phyloP scores from a whole-genome alignment of 2,888 invertebrate species.

The Apodemia mormo region DNA sequence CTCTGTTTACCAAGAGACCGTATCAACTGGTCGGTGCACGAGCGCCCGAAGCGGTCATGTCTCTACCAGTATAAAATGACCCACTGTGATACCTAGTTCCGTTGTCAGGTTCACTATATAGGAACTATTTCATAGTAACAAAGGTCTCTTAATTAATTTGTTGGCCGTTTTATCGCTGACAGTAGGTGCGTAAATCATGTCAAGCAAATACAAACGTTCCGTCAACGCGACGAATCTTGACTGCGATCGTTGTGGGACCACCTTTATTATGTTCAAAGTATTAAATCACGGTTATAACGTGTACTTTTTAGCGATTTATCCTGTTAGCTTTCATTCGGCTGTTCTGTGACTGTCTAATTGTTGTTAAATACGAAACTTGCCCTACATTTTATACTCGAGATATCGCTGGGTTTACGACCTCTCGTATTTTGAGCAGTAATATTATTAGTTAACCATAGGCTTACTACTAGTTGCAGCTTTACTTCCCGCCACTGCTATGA shows the following conservation, averaged over 20 bases:
- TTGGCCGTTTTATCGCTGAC: slow-evolving; percentile 47
- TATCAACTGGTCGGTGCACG: slow-evolving; percentile 64
- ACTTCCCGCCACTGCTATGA: too few species aligned
- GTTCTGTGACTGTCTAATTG: too few species aligned
- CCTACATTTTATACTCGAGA: too few species aligned
- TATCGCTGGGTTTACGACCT: too few species aligned
- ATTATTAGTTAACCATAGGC: too few species aligned
- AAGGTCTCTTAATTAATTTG: slow-evolving; percentile 41
- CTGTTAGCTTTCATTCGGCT: background rate
- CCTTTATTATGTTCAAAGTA: slow-evolving; percentile 43
- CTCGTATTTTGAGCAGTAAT: too few species aligned
- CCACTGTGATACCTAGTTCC: slow-evolving; percentile 38
- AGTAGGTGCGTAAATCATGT: slow-evolving; percentile 58
- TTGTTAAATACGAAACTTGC: too few species aligned
- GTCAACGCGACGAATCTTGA: slow-evolving; percentile 53
- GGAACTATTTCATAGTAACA: slow-evolving; percentile 37
- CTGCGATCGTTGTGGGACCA: slow-evolving; percentile 47
- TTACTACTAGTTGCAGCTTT: too few species aligned
- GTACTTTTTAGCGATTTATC: background rate
- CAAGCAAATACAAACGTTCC: slow-evolving; percentile 56
- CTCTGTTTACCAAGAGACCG: slow-evolving; percentile 57
- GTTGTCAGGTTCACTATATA: slow-evolving; percentile 36
- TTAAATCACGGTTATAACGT: background rate
- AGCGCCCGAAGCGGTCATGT: slow-evolving; percentile 58
- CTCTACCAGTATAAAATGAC: slow-evolving; percentile 47